Conservation (phyloP, 2,888 invertebrate genomes). For the Drosophila phalerata region DNA sequence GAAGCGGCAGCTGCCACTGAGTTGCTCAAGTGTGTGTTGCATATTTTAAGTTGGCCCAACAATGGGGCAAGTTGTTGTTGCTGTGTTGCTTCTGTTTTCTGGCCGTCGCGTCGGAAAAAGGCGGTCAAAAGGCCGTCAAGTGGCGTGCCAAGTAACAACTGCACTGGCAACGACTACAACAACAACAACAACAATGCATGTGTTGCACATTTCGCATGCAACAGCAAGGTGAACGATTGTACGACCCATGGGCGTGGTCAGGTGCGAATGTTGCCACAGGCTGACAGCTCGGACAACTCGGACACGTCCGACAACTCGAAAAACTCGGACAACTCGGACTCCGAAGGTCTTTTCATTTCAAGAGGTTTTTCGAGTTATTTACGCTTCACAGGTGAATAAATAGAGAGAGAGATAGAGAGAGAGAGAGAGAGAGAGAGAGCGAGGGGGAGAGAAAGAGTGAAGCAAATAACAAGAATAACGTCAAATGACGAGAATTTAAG, state of each 20-base stretch:
- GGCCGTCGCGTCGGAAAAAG: slow-evolving; percentile 53
- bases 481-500: slow-evolving; percentile 4
- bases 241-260: slow-evolving; percentile 44
- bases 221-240: slow-evolving; percentile 48
- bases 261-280: slow-evolving; percentile 48
- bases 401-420: neutral
- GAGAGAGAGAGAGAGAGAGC: neutral
- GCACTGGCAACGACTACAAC: slow-evolving; percentile 12
- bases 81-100: slow-evolving; percentile 16
- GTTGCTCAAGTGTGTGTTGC: slow-evolving; percentile 62
- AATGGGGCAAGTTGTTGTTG: slow-evolving; percentile 25
- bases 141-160: slow-evolving; percentile 55
- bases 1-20: slow-evolving; percentile 60
- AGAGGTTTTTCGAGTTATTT: slow-evolving; percentile 30
- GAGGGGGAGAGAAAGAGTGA: neutral
- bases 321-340: slow-evolving; percentile 5
- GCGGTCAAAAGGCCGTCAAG: slow-evolving; percentile 77
- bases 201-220: slow-evolving; percentile 75
- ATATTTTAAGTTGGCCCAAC: slow-evolving; percentile 65
- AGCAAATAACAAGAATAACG: slow-evolving; percentile 15
- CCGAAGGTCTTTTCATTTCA: slow-evolving; percentile 46
- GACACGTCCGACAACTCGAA: slow-evolving; percentile 41
- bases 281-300: slow-evolving; percentile 45
- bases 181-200: slow-evolving; percentile 57
- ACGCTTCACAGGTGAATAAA: slow-evolving; percentile 1